Conservation (phyloP, 2,888 invertebrate species). For the Camptogramma bilineatum region DNA sequence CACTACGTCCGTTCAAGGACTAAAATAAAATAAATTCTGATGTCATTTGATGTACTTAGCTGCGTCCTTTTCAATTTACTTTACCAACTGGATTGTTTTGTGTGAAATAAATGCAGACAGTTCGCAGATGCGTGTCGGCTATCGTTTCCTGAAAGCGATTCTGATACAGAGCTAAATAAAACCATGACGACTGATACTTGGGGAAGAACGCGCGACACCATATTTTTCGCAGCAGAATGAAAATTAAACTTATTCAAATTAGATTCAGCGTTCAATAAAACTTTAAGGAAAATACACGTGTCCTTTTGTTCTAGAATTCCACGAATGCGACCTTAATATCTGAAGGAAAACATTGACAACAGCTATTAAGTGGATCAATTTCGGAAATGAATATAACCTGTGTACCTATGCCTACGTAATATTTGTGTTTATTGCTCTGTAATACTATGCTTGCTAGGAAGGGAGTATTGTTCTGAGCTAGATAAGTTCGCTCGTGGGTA, state of each 20-base stretch:
- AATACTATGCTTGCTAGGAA: slow-evolving; percentile 25
- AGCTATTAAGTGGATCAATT: not conserved
- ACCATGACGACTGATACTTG: slow-evolving; percentile 51
- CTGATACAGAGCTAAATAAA: slow-evolving; percentile 61
- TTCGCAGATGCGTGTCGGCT: slow-evolving; percentile 51
- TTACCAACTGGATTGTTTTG: slow-evolving; percentile 45
- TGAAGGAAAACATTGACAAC: not conserved
- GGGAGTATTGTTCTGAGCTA: slow-evolving; percentile 40
- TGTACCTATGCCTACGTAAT: too few species aligned
- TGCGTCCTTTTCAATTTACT: slow-evolving; percentile 38
- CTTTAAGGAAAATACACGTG: slow-evolving; percentile 33
- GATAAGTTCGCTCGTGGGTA: slow-evolving; percentile 42
- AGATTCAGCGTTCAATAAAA: not conserved
- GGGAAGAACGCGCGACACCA: slow-evolving; percentile 49
- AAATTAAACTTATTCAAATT: slow-evolving; percentile 4
- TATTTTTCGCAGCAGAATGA: slow-evolving; percentile 41
- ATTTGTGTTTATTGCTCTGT: not conserved
- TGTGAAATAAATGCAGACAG: slow-evolving; percentile 47
- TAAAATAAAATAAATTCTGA: not conserved
- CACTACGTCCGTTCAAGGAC: slow-evolving; percentile 1
- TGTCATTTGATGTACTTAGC: not conserved
- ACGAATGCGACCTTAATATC: slow-evolving; percentile 29
- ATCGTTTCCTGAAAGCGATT: slow-evolving; percentile 61
- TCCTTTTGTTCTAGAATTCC: slow-evolving; percentile 29
- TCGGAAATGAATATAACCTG: not conserved